A percentile compares a stretch with the other conserved stretches of the same genome.
These are phyloP conservation scores for Ivindomyrus marchei DNA, from an alignment of 2,113 vertebrate genomes.

Conservation along the genomic window DNA sequence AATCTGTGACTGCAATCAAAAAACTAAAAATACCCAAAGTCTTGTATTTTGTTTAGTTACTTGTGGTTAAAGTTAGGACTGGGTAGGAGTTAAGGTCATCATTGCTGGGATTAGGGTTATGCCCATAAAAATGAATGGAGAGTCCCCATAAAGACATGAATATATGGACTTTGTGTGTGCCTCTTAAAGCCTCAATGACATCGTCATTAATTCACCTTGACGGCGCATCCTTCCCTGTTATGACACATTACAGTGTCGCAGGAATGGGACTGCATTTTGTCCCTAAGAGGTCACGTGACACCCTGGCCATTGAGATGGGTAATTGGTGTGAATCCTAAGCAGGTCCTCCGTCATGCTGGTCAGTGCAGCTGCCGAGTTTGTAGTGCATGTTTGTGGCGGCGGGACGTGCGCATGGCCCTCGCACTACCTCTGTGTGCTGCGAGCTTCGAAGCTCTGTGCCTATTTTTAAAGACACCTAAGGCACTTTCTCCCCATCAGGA, in stretches of 20 bases:
- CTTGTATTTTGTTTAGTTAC: background rate
- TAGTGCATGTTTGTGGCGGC: background rate
- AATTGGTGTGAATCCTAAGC: background rate
- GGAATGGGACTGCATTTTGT: background rate
- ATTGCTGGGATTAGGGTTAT: background rate
- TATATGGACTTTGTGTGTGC: background rate
- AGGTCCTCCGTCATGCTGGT: background rate
- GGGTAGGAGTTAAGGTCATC: background rate
- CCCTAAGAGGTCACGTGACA: background rate
- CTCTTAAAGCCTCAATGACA: background rate
- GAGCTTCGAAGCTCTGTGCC: background rate
- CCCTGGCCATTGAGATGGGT: background rate
- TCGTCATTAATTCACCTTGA: background rate
- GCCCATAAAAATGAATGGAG: background rate
- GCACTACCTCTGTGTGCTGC: background rate
- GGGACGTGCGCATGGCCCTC: background rate
- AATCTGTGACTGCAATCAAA: background rate
- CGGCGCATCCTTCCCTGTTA: background rate
- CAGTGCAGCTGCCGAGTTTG: background rate
- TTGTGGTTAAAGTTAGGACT: background rate
- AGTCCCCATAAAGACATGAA: background rate
- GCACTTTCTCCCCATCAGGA: background rate
- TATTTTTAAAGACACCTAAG: background rate
- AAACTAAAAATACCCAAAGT: background rate
- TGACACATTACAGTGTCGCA: background rate